phyloP scores from a whole-genome alignment of 2,888 invertebrate species.

The Cheilosia vulpina region DNA sequence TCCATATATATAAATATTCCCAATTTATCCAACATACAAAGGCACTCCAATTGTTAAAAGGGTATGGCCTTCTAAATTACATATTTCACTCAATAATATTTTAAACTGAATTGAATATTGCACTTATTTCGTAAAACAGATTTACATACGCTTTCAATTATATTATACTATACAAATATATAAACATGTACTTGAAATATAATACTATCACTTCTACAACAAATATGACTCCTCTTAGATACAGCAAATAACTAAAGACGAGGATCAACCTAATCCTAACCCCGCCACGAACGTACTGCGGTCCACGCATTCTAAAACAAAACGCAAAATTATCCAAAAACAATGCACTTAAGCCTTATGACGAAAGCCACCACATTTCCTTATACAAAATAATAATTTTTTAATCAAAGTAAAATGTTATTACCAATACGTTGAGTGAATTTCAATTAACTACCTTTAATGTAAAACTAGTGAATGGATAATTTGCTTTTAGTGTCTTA shows the following conservation, averaged over 20 bases:
- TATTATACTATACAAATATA: not conserved
- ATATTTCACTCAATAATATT: not conserved
- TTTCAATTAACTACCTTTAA: slow-evolving; percentile 11
- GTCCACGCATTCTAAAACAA: not conserved
- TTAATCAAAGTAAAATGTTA: slow-evolving; percentile 21
- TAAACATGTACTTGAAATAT: not conserved
- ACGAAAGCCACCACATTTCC: slow-evolving; percentile 3
- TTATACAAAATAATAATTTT: slow-evolving; percentile 4
- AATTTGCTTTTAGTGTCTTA: slow-evolving; percentile 15
- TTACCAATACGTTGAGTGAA: slow-evolving; percentile 14
- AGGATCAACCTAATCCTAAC: slow-evolving; percentile 20
- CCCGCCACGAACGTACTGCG: slow-evolving; percentile 15
- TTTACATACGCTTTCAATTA: not conserved
- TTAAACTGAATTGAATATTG: not conserved
- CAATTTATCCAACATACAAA: not conserved
- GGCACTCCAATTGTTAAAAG: not conserved
- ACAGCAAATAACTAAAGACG: not conserved
- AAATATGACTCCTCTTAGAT: not conserved
- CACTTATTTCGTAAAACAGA: not conserved
- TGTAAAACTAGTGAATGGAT: slow-evolving; percentile 11
- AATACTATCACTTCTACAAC: not conserved
- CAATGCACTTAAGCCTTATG: slow-evolving; percentile 14
- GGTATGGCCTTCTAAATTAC: not conserved
- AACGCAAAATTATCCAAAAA: slow-evolving; percentile 3
- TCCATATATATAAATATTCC: not conserved